Evolutionary conservation across 1,140 invertebrate genomes (phyloP).

Genomic region (Papilio polyxenes): DNA sequence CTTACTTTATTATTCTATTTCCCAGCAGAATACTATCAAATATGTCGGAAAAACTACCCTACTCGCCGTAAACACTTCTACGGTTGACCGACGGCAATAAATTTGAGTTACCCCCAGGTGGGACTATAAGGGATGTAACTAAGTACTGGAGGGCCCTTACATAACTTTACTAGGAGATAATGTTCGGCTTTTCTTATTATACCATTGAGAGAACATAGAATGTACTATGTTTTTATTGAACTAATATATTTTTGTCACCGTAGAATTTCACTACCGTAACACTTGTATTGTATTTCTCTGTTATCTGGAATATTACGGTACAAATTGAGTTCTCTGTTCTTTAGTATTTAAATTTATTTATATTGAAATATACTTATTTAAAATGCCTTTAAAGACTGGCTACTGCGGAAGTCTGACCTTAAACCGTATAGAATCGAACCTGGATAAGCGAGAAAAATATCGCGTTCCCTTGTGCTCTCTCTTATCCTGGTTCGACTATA

Average conservation of each 20-base stretch:
- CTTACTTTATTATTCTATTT: slow-evolving; percentile 13
- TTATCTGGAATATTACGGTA: too few relatives aligned
- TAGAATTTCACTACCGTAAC: neutral
- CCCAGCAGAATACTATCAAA: neutral
- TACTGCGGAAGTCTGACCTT: neutral
- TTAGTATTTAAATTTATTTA: neutral
- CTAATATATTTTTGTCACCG: neutral
- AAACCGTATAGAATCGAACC: neutral
- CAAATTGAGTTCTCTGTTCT: too few relatives aligned
- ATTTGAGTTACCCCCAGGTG: slow-evolving; percentile 33
- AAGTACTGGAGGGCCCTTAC: slow-evolving; percentile 27
- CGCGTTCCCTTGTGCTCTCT: too few relatives aligned
- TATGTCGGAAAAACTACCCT: slow-evolving; percentile 30
- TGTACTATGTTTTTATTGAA: neutral
- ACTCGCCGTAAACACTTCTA: slow-evolving; percentile 29
- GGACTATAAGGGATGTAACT: slow-evolving; percentile 8
- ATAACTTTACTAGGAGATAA: slow-evolving; percentile 20
- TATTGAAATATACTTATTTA: neutral
- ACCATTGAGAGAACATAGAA: neutral
- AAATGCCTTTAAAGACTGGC: neutral
- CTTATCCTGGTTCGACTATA: neutral
- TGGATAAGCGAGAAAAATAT: too few relatives aligned
- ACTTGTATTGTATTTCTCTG: neutral
- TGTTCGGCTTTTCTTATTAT: slow-evolving; percentile 15
- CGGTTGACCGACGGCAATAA: slow-evolving; percentile 26